Evolutionary conservation across 2,113 vertebrate species (phyloP).

Genomic region (Sterrhoptilus dennistouni): DNA sequence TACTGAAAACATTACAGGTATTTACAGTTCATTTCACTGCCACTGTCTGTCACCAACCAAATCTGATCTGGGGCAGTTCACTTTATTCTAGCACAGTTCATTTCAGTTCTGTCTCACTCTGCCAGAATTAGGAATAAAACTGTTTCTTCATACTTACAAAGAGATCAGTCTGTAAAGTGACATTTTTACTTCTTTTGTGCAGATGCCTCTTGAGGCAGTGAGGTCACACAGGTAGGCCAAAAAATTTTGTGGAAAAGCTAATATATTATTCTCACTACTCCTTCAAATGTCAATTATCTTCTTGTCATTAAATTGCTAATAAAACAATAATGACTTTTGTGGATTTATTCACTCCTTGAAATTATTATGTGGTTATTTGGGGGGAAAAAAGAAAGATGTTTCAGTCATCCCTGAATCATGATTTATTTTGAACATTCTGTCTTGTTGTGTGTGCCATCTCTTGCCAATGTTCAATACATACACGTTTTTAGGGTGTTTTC

Average conservation of each 20-base stretch:
- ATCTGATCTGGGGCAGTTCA: neutral
- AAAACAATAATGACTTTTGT: neutral
- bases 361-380: neutral
- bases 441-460: neutral
- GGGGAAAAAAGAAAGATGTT: neutral
- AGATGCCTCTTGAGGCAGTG: neutral
- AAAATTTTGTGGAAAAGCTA: neutral
- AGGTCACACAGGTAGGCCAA: neutral
- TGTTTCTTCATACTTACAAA: neutral
- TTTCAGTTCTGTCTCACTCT: neutral
- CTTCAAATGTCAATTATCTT: conserved; percentile 9
- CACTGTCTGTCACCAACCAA: neutral
- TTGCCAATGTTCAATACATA: neutral
- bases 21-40: neutral
- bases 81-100: neutral
- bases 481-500: rapidly evolving
- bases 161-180: neutral
- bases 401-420: neutral
- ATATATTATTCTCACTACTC: neutral
- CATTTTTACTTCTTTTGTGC: neutral
- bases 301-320: neutral
- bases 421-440: neutral
- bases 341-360: neutral
- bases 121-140: neutral
- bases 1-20: neutral